Evolutionary conservation across 2,113 vertebrate species (phyloP).

Genomic region (Scalopus aquaticus): DNA sequence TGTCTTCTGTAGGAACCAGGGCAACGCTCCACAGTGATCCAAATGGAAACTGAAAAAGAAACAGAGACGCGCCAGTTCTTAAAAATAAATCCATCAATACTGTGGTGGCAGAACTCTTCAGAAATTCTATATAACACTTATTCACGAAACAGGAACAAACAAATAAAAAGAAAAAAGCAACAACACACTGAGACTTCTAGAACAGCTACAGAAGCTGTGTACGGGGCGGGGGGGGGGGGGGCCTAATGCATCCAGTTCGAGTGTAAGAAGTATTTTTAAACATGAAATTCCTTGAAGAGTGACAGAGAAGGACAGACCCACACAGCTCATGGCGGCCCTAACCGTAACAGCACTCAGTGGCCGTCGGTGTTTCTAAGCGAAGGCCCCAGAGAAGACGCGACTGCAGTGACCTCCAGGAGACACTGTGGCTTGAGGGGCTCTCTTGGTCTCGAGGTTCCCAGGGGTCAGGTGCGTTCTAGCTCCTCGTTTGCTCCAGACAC

Average conservation of each 20-base stretch:
- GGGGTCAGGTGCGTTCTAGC: fast-evolving
- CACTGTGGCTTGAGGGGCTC: not conserved
- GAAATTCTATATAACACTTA: not conserved
- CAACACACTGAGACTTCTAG: not conserved
- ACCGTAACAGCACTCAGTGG: no score
- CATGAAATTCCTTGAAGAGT: not conserved
- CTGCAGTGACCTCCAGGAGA: not conserved
- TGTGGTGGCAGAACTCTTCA: not conserved
- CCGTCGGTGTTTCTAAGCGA: not conserved
- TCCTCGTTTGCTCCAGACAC: not conserved
- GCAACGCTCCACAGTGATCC: conserved; percentile 98
- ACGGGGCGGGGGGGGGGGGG: not conserved
- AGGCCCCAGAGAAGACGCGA: not conserved
- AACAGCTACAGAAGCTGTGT: not conserved
- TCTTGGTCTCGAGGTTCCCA: no score
- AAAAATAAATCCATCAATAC: not conserved
- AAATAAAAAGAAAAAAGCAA: not conserved
- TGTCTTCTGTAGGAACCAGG: conserved; percentile 99
- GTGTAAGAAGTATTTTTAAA: not conserved
- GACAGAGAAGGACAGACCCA: not conserved
- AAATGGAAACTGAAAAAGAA: conserved; percentile 92
- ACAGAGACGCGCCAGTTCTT: conserved; percentile 30
- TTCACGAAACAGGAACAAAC: no score
- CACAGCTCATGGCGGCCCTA: not conserved
- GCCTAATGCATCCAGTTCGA: not conserved